Evolutionary conservation across 1,140 invertebrate genomes (phyloP).

Genomic region (Cydia pomonella): DNA sequence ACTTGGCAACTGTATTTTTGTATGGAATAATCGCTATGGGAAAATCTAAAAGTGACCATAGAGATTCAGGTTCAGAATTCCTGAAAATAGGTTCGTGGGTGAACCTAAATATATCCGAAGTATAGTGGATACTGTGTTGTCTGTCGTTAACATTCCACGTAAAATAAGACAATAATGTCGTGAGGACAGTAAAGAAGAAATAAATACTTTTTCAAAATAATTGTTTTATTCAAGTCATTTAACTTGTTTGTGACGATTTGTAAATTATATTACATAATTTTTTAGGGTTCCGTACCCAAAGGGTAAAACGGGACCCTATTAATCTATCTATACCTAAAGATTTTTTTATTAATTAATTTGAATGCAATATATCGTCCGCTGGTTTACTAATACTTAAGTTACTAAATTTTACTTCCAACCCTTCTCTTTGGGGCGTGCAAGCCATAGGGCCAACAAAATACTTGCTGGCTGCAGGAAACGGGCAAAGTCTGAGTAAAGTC

Average conservation of each 20-base stretch:
- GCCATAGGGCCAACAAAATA: conserved; percentile 56
- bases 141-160: conserved; percentile 17
- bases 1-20: no score
- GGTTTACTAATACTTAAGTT: conserved; percentile 46
- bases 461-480: conserved; percentile 42
- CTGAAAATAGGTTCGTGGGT: no score
- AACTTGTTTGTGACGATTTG: neutral
- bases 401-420: conserved; percentile 51
- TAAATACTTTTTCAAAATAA: conserved; percentile 37
- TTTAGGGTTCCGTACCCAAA: no score
- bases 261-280: no score
- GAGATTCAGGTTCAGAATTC: no score
- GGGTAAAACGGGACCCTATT: no score
- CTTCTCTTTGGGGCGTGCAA: conserved; percentile 54
- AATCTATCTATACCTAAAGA: no score
- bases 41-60: no score
- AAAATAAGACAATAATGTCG: conserved; percentile 30
- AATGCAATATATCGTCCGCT: conserved; percentile 54
- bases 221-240: conserved; percentile 14
- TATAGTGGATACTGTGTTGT: neutral
- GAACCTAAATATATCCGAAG: no score
- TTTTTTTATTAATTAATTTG: no score
- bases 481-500: conserved; percentile 55
- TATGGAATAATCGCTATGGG: no score
- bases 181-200: conserved; percentile 24